A percentile compares a stretch with the other conserved stretches of the same genome.
phyloP scores from a whole-genome alignment of 2,797 vertebrate genomes.

The Pseudochromis fuscus region DNA sequence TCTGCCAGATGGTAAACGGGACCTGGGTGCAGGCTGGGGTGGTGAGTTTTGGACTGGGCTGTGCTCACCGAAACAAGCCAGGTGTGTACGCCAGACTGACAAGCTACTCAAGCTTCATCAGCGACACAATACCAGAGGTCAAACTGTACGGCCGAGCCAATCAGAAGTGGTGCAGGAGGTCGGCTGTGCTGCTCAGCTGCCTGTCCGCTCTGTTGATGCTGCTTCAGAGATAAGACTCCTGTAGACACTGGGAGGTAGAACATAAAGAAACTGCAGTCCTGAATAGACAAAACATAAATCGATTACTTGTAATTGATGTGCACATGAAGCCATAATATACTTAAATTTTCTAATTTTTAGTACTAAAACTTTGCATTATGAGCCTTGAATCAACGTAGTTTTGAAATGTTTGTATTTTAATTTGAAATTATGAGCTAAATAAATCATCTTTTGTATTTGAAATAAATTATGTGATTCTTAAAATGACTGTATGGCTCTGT shows the following conservation, averaged over 20 bases:
- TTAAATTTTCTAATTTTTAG: slow-evolving; percentile 32
- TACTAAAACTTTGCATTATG: slow-evolving; percentile 9
- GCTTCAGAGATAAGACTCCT: slow-evolving; percentile 62
- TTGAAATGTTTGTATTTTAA: slow-evolving; percentile 56
- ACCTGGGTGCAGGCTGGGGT: slow-evolving; percentile 87
- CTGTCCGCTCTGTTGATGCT: slow-evolving; percentile 61
- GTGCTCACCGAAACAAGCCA: slow-evolving; percentile 77
- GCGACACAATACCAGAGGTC: slow-evolving; percentile 55
- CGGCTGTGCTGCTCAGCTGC: slow-evolving; percentile 45
- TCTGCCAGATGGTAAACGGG: slow-evolving; percentile 80
- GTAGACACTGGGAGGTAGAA: background rate
- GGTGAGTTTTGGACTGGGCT: slow-evolving; percentile 85
- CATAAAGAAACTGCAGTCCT: background rate
- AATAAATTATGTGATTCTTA: slow-evolving; percentile 62
- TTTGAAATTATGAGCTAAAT: slow-evolving; percentile 38
- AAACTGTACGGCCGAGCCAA: slow-evolving; percentile 70
- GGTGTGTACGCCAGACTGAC: slow-evolving; percentile 85
- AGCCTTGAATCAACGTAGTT: slow-evolving; percentile 42
- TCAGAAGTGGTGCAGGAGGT: slow-evolving; percentile 36
- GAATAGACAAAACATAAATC: slow-evolving; percentile 13
- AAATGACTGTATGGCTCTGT: slow-evolving; percentile 26
- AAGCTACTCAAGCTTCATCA: slow-evolving; percentile 76
- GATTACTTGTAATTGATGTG: slow-evolving; percentile 15
- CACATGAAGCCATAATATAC: slow-evolving; percentile 61
- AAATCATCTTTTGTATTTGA: slow-evolving; percentile 54